Base-by-base conservation (phyloP, 2,888 invertebrate species). In the Ochropleura plecta region DNA sequence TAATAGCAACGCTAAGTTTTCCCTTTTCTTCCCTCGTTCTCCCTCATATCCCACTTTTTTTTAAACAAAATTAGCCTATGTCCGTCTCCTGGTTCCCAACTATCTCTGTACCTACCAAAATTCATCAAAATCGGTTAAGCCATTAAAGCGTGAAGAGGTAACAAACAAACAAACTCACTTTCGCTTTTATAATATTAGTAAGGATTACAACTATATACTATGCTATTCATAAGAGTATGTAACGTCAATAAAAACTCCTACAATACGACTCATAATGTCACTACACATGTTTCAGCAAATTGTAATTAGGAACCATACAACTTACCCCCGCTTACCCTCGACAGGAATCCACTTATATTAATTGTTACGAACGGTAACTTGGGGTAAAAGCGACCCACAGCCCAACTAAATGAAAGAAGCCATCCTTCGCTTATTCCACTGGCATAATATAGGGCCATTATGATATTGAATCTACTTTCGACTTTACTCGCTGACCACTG, bases 331-430 rank as follows among this genome's bases (percentile, higher is more conserved):
- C 79, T 82, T 71, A 84, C 86, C 75, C 75, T 77, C 79, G 74
- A 85, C 73, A 79, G 64, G 68, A 83, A 89, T 85, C 83, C 84
- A 85, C 85, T 85, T 81, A 86, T 89, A 90, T 89, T 90, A 89
- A 90, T 91, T 90, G 88, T 88, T 88, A 88, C 86, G 86, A 89
- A 83, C 90, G 85, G 88, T 88, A 89, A 89, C 86, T 88, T 84
- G 68, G 79, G 80, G 86, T 85, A 90, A 90, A 88, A 85, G 82
- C 83, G 79, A 82, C 77, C 76, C 76, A 83, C 86, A 82, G 79
- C 84, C 76, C 76, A 72, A 84, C 87, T 84, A 84, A 85, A 85
- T 84, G 86, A 83, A 86, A 87, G 88, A 84, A 87, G 78, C 79
- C 84, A 64, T 79, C 64, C 73, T 72, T 82, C 70, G 70, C 70